Percentiles rank a stretch among this genome's conserved stretches.
Evolutionary conservation across 2,113 vertebrate species (phyloP).

Genomic region (Rhinogobius similis): DNA sequence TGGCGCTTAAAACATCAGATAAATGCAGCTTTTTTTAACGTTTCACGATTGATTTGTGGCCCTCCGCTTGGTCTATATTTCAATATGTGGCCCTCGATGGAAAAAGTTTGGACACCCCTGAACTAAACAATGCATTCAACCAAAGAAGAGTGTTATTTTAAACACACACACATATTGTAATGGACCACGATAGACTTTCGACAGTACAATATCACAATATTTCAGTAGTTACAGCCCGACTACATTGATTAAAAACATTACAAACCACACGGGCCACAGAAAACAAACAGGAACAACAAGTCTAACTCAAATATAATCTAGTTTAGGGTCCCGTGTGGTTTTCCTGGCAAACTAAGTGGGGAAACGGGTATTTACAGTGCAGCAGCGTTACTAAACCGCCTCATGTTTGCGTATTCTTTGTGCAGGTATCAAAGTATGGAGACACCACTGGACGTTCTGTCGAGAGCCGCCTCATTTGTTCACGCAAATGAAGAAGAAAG

Average conservation of each 20-base stretch:
- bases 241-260: neutral
- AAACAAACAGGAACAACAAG: neutral
- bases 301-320: neutral
- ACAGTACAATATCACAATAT: too few relatives aligned
- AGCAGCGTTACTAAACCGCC: neutral
- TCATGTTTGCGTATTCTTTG: constrained; percentile 11
- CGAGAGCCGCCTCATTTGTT: constrained; percentile 95
- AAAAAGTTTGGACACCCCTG: too few relatives aligned
- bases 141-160: too few relatives aligned
- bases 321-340: neutral
- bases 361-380: neutral
- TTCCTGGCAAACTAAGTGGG: too few relatives aligned
- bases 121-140: too few relatives aligned
- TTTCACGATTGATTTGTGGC: too few relatives aligned
- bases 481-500: constrained; percentile 96
- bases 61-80: too few relatives aligned
- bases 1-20: too few relatives aligned
- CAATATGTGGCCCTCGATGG: too few relatives aligned
- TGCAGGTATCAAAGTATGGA: constrained; percentile 86
- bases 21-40: too few relatives aligned
- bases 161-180: too few relatives aligned
- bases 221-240: neutral
- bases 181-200: too few relatives aligned
- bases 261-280: neutral
- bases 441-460: constrained; percentile 96